A percentile compares a stretch with the other conserved stretches of the same genome.
Evolutionary conservation across 1,140 invertebrate species (phyloP).

Genomic region (Procambarus virginalis): DNA sequence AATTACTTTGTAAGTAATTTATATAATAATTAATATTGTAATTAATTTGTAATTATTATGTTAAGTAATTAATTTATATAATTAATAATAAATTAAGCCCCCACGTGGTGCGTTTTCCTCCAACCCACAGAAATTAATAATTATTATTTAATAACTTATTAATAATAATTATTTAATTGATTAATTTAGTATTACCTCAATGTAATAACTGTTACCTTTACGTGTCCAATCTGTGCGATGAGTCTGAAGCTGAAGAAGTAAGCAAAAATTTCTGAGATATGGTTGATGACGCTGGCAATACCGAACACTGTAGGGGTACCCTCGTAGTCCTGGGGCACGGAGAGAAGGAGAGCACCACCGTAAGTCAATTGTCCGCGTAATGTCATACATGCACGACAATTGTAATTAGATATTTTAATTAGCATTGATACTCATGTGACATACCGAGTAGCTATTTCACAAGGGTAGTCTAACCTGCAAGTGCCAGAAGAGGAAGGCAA

Average conservation of each 20-base stretch:
- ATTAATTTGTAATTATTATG: too few relatives aligned
- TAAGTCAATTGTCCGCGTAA: neutral
- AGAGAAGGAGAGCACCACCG: neutral
- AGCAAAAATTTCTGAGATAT: conserved; percentile 98
- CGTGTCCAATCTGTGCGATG: conserved; percentile 94
- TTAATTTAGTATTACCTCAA: too few relatives aligned
- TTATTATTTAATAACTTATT: too few relatives aligned
- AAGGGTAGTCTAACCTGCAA: conserved; percentile 78
- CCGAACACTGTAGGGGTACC: conserved; percentile 98
- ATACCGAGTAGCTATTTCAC: neutral
- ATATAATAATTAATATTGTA: too few relatives aligned
- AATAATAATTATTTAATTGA: too few relatives aligned
- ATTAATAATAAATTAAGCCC: too few relatives aligned
- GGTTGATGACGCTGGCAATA: conserved; percentile 98
- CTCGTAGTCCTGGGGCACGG: conserved; percentile 85
- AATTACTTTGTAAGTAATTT: too few relatives aligned
- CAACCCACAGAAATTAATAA: too few relatives aligned
- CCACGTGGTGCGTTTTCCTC: too few relatives aligned
- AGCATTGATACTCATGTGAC: neutral
- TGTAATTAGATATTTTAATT: neutral
- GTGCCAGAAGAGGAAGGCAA: conserved; percentile 99
- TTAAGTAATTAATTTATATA: too few relatives aligned
- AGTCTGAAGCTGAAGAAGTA: conserved; percentile 98
- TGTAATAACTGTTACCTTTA: conserved; percentile 80
- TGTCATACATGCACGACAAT: neutral